phyloP scores from a whole-genome alignment of 1,140 invertebrate genomes.

The Scaptodrosophila lebanonensis region DNA sequence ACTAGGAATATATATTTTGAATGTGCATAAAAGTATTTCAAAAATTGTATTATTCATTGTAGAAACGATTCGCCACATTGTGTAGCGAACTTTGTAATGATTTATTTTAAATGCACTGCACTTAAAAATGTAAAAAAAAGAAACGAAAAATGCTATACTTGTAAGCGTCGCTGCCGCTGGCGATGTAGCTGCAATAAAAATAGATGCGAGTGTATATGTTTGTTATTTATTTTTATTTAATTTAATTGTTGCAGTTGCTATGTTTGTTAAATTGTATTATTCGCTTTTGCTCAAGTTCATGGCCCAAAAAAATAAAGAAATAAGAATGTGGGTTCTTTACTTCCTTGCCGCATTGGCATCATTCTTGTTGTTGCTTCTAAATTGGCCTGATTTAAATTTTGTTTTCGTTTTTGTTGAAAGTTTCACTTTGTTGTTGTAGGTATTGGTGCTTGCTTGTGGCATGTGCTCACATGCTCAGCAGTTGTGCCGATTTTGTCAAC shows the following conservation, averaged over 20 bases:
- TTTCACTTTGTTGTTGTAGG: too few species aligned
- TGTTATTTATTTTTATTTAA: slow-evolving; percentile 47
- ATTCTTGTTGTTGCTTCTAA: slow-evolving; percentile 42
- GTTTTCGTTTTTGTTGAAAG: slow-evolving; percentile 22
- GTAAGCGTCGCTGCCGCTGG: slow-evolving; percentile 23
- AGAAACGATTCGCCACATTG: too few species aligned
- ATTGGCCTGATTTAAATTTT: slow-evolving; percentile 58
- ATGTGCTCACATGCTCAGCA: too few species aligned
- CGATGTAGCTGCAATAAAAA: slow-evolving; percentile 51
- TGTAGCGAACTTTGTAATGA: slow-evolving; percentile 47
- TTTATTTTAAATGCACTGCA: slow-evolving; percentile 51
- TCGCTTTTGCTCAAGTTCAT: slow-evolving; percentile 63
- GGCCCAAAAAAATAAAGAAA: slow-evolving; percentile 45
- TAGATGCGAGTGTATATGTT: slow-evolving; percentile 25
- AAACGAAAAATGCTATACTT: too few species aligned
- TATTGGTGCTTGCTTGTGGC: too few species aligned
- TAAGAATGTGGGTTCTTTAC: slow-evolving; percentile 45
- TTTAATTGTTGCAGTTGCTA: slow-evolving; percentile 59
- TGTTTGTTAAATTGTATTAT: slow-evolving; percentile 67
- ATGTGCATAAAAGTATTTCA: too few species aligned
- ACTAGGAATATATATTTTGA: too few species aligned
- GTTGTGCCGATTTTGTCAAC: too few species aligned
- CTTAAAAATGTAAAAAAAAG: slow-evolving; percentile 52
- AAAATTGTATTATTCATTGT: too few species aligned
- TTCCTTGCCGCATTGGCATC: slow-evolving; percentile 17